phyloP scores from a whole-genome alignment of 2,888 invertebrate species.

The Hemithea aestivaria region DNA sequence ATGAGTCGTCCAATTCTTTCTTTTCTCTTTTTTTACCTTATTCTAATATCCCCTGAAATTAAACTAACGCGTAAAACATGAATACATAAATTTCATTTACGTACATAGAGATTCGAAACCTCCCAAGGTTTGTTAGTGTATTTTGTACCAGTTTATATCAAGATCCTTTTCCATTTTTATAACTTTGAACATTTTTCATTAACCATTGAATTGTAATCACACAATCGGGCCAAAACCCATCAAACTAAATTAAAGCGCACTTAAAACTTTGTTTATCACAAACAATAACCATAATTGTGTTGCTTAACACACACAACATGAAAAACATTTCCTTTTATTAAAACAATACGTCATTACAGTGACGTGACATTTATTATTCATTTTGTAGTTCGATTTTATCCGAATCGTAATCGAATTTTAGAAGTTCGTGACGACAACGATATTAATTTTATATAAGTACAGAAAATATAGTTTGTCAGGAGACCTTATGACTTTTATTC shows the following conservation, averaged over 20 bases:
- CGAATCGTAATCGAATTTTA: not conserved
- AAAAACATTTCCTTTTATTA: conserved; percentile 43
- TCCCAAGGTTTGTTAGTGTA: no score
- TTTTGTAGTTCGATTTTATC: conserved; percentile 18
- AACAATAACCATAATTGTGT: conserved; percentile 26
- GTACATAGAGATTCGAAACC: no score
- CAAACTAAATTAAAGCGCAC: conserved; percentile 17
- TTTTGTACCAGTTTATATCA: no score
- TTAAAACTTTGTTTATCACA: conserved; percentile 10
- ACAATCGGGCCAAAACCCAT: not conserved
- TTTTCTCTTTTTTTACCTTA: no score
- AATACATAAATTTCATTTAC: no score
- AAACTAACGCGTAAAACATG: no score
- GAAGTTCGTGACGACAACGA: conserved; percentile 31
- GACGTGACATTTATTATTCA: conserved; percentile 43
- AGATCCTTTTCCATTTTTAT: no score
- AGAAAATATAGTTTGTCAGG: no score
- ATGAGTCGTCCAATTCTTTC: no score
- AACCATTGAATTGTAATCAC: not conserved
- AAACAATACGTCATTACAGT: conserved; percentile 46
- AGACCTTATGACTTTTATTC: no score
- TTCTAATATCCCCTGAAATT: no score
- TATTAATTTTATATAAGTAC: conserved; percentile 29
- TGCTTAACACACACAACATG: conserved; percentile 20
- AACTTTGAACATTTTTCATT: no score